Evolutionary conservation across 2,888 invertebrate genomes (phyloP).

Genomic region (Latheticus oryzae): DNA sequence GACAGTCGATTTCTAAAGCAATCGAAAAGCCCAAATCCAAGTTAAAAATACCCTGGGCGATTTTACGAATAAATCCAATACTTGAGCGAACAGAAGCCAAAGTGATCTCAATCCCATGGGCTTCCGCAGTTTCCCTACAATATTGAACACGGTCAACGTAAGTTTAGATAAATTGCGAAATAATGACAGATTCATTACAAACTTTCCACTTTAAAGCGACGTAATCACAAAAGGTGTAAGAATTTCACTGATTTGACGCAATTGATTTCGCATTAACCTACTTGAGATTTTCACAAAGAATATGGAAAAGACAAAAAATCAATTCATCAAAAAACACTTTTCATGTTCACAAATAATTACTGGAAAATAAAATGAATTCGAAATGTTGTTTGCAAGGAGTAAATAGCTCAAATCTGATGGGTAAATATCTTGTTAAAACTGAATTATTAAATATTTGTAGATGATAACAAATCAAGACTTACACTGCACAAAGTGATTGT

Average conservation of each 20-base stretch:
- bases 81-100: slow-evolving; percentile 45
- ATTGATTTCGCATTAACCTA: slow-evolving; percentile 42
- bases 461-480: too few relatives aligned
- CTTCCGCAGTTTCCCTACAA: slow-evolving; percentile 43
- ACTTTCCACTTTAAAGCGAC: slow-evolving; percentile 27
- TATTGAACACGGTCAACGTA: slow-evolving; percentile 52
- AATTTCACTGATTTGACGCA: slow-evolving; percentile 15
- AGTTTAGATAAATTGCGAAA: slow-evolving; percentile 51
- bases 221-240: slow-evolving; percentile 34
- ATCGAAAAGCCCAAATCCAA: slow-evolving; percentile 42
- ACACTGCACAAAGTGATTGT: too few relatives aligned
- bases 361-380: too few relatives aligned
- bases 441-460: too few relatives aligned
- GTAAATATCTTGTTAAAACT: too few relatives aligned
- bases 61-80: slow-evolving; percentile 50
- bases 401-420: too few relatives aligned
- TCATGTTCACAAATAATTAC: not conserved
- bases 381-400: too few relatives aligned
- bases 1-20: slow-evolving; percentile 42
- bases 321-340: too few relatives aligned
- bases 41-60: slow-evolving; percentile 50
- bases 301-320: slow-evolving; percentile 6
- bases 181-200: slow-evolving; percentile 44
- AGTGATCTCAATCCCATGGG: slow-evolving; percentile 50
- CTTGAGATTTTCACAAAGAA: slow-evolving; percentile 8